These are phyloP conservation scores for Dendrocincla fuliginosa DNA, from an alignment of 2,797 vertebrate genomes.

Conservation along the genomic window DNA sequence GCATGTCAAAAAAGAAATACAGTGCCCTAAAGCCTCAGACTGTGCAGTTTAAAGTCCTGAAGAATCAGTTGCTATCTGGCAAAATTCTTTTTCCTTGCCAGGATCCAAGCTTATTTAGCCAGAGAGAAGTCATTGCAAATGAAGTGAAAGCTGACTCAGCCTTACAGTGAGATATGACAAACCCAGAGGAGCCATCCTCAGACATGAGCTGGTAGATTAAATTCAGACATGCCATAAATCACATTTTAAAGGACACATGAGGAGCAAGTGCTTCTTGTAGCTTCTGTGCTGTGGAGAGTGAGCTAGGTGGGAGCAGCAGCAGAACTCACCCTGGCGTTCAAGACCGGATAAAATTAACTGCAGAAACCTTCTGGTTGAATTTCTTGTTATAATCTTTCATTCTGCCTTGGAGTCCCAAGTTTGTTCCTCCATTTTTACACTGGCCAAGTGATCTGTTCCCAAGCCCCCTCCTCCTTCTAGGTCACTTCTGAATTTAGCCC, in stretches of 20 bases:
- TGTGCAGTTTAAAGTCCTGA: background rate
- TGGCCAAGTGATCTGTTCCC: background rate
- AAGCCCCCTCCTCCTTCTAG: background rate
- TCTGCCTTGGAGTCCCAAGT: background rate
- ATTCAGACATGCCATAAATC: conserved; percentile 21
- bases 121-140: background rate
- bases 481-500: background rate
- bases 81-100: background rate
- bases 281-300: background rate
- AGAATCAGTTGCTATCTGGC: background rate
- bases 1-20: background rate
- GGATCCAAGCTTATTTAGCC: background rate
- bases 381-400: background rate
- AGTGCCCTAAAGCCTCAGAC: background rate
- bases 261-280: background rate
- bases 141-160: conserved; percentile 6
- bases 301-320: background rate
- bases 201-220: background rate
- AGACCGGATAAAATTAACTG: background rate
- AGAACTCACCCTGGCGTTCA: background rate
- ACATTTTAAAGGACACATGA: background rate
- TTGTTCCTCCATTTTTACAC: background rate
- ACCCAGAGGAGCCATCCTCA: background rate
- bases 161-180: background rate
- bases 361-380: background rate